Base-by-base conservation (phyloP, 1,140 invertebrate genomes). In the Linepithema humile region DNA sequence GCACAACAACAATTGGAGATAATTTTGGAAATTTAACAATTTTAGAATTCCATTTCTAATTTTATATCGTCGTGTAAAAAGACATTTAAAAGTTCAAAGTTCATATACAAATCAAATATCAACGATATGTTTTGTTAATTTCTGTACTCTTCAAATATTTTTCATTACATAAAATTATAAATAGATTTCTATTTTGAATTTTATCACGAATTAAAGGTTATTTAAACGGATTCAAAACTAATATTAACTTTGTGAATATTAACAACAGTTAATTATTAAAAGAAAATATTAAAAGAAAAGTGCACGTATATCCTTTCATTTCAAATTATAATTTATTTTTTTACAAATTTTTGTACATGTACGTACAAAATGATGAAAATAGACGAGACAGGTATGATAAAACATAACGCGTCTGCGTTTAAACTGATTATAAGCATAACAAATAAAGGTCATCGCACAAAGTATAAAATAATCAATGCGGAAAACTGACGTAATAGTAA, bases 381-480 rank as follows among this genome's bases (percentile, higher is more conserved):
- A 35, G n/a, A 17, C n/a, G 20, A 15, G 35, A 29, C 40, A 59
- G 64, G 35, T 62, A 75, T 38, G n/a, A 32, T 32, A 15, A 43
- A 20, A 43, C 50, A 50, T 45, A 48, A 57, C 23, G 4, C 50
- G 65, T n/a, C 12, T 4, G 35, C 50, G 67, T 57, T 59, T 74
- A 59, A 32, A 62, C 23, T 23, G 43, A 35, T 5, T 40, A 55
- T 17, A 45, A 40, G 29, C 48, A 40, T 69, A 53, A 69, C 6
- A 69, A 80, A 64, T 62, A 82, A 85, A 82, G 83, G 78, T 83
- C 80, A 59, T 65, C 29, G 69, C 26, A 64, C 43, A 85, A 82
- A 77, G 45, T 85, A 65, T 32, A n/a, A 43, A 73, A 67, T 74
- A 74, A 82, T 59, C 48, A 67, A 65, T 77, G 32, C 15, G 17